These are phyloP conservation scores for Heliconius congener DNA, from an alignment of 1,140 invertebrate species.

Conservation along the genomic window DNA sequence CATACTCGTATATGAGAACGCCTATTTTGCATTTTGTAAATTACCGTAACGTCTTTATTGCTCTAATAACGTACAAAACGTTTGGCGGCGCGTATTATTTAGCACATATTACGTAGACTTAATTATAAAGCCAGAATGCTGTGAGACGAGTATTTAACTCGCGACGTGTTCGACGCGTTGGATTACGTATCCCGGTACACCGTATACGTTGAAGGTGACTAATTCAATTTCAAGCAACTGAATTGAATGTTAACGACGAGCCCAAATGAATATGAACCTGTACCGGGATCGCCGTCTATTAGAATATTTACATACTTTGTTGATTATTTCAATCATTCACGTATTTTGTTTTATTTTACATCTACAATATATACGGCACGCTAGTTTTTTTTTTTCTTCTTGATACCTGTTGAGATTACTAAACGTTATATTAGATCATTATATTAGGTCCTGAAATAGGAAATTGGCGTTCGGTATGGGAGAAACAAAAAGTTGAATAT, in stretches of 20 bases:
- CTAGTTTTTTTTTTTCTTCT: no score
- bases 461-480: no score
- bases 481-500: no score
- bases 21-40: slow-evolving; percentile 1
- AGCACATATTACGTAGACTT: slow-evolving; percentile 7
- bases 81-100: not conserved
- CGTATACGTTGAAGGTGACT: slow-evolving; percentile 6
- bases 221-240: slow-evolving; percentile 14
- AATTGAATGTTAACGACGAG: slow-evolving; percentile 16
- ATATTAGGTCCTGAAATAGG: no score
- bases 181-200: no score
- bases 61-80: slow-evolving; percentile 9
- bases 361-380: no score
- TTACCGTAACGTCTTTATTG: slow-evolving; percentile 1
- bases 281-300: not conserved
- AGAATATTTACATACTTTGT: not conserved
- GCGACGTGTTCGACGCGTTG: slow-evolving; percentile 1
- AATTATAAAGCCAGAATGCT: slow-evolving; percentile 17
- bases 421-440: no score
- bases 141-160: not conserved
- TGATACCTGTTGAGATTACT: no score
- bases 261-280: not conserved
- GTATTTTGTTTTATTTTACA: no score
- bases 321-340: not conserved
- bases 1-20: not conserved